phyloP scores from a whole-genome alignment of 2,888 invertebrate species.

The Cybosia mesomella region DNA sequence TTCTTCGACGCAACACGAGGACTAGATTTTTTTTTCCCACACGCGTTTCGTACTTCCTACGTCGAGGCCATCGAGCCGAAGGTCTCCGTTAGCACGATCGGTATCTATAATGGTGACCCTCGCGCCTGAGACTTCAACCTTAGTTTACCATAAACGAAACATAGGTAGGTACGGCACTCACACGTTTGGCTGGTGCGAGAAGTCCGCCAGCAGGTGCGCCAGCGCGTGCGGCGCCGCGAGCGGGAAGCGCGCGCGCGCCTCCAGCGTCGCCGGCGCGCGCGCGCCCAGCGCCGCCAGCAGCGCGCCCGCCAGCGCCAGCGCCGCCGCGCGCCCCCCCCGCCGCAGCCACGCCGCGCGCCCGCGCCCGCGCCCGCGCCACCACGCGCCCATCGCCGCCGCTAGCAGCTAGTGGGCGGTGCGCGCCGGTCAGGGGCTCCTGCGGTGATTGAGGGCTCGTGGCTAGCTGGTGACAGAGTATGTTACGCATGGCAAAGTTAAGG shows the following conservation, averaged over 20 bases:
- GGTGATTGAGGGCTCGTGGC: too few species aligned
- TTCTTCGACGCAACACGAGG: too few species aligned
- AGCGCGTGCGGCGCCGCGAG: slow-evolving; percentile 17
- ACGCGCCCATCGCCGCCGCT: background rate
- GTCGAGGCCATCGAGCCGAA: too few species aligned
- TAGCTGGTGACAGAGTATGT: too few species aligned
- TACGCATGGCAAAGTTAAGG: too few species aligned
- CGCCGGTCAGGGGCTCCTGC: background rate
- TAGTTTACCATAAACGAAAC: too few species aligned
- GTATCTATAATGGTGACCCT: too few species aligned
- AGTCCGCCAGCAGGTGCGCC: slow-evolving; percentile 52
- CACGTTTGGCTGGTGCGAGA: slow-evolving; percentile 59
- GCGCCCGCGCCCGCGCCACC: background rate
- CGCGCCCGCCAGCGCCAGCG: slow-evolving; percentile 1
- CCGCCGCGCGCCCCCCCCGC: background rate
- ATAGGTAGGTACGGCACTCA: slow-evolving; percentile 13
- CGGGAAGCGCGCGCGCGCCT: slow-evolving; percentile 26
- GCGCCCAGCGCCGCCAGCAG: background rate
- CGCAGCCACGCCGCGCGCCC: background rate
- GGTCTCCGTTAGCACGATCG: too few species aligned
- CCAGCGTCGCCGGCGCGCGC: background rate
- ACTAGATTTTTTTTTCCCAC: too few species aligned
- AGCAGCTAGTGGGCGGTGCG: background rate
- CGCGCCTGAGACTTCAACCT: too few species aligned
- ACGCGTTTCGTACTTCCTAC: too few species aligned